phyloP scores from a whole-genome alignment of 2,888 invertebrate species.

The Hypena proboscidalis region DNA sequence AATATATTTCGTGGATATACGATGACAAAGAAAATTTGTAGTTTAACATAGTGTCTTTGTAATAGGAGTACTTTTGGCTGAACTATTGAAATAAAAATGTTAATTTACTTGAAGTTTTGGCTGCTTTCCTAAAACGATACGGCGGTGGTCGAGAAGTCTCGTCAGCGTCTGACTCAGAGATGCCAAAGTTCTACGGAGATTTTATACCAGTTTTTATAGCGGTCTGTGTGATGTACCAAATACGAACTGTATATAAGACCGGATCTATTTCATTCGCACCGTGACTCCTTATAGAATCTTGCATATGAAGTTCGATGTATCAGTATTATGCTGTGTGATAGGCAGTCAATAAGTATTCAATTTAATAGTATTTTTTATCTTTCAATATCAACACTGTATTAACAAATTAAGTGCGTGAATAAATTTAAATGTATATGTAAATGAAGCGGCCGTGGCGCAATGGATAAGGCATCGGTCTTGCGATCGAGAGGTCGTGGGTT shows the following conservation, averaged over 20 bases:
- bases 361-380: too few species aligned
- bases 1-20: too few species aligned
- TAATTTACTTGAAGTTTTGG: constrained; percentile 3
- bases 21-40: too few species aligned
- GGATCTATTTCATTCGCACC: constrained; percentile 43
- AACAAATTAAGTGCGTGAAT: too few species aligned
- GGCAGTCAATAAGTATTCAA: too few species aligned
- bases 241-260: constrained; percentile 40
- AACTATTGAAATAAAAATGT: constrained; percentile 1
- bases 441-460: too few species aligned
- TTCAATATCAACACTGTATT: too few species aligned
- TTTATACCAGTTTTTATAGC: constrained; percentile 21
- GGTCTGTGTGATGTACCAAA: constrained; percentile 14
- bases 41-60: neutral
- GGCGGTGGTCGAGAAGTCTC: constrained; percentile 9
- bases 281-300: constrained; percentile 37
- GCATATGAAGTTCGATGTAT: constrained; percentile 48
- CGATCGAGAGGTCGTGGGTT: too few species aligned
- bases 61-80: neutral
- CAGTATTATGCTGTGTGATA: too few species aligned
- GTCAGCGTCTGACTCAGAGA: constrained; percentile 18
- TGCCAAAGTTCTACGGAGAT: constrained; percentile 21
- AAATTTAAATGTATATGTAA: too few species aligned
- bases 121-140: constrained; percentile 3
- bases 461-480: too few species aligned